Evolutionary conservation across 2,888 invertebrate genomes (phyloP), one percentile per base, ranked within the genome.

Genomic region (Xestia rhomboidea): DNA sequence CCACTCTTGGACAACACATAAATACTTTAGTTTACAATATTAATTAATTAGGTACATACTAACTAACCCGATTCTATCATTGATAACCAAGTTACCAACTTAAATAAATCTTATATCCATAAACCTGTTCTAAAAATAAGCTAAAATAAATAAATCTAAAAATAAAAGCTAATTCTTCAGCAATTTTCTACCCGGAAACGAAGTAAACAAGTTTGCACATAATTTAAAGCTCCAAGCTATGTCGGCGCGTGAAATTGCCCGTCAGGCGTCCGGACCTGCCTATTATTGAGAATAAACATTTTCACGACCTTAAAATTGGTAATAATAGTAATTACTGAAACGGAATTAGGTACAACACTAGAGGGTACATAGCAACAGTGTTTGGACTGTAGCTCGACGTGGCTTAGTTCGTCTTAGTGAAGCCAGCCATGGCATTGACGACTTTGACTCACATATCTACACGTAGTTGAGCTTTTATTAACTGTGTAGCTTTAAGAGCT

Each of bases 231-330:
- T 78, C 41, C 46, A 67, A 80, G 77, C 57, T 44, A 67, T 46
- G 72, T 73, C 41, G 60, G 41, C 68, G 82, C 85, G 81, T 82
- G 76, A 85, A 89, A 87, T 89, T 79, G 81, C 70, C 86, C 81
- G 83, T 83, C 82, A 81, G 68, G 70, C 66, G 72, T 69, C 67
- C 79, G 68, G 71, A 70, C 80, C 75, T 71, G 62, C 30, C 83
- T 76, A 82, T 84, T 87, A 82, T 76, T 76, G 79, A 82, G 72
- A 72, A 72, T 69, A 77, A 83, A 82, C 79, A 86, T 87, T 89
- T 85, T 88, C 86, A 87, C 85, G 84, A 84, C 85, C 82, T 88
- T 87, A 85, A 77, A 88, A 87, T 84, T 74, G 79, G 63, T 88
- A 86, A 88, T 89, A 79, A 82, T 84, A 76, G 86, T 77, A 83